A percentile compares a stretch with the other conserved stretches of the same genome.
These are phyloP conservation scores for Anticlea derivata DNA, from an alignment of 2,888 invertebrate species.

Conservation along the genomic window DNA sequence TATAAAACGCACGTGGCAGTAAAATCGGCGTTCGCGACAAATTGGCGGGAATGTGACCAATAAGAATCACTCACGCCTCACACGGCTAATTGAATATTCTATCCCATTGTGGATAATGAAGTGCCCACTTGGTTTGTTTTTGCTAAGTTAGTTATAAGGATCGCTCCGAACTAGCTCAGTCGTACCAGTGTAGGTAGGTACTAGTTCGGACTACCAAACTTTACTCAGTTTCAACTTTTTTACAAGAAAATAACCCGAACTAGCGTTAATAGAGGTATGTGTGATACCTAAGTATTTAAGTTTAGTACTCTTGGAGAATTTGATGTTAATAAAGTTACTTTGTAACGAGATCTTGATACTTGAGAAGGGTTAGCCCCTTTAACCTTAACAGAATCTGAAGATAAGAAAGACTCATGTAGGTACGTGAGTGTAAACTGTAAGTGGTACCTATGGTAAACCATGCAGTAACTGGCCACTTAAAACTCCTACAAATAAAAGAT, in stretches of 20 bases:
- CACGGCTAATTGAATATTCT: constrained; percentile 31
- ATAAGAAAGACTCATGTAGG: constrained; percentile 13
- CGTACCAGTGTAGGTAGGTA: too few relatives aligned
- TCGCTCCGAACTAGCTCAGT: too few relatives aligned
- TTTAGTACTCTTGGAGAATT: constrained; percentile 2
- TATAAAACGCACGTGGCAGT: constrained; percentile 63
- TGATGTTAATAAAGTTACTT: constrained; percentile 10
- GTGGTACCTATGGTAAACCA: too few relatives aligned
- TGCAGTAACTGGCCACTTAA: too few relatives aligned
- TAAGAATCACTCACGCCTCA: constrained; percentile 47
- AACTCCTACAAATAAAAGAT: too few relatives aligned
- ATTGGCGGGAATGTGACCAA: constrained; percentile 55
- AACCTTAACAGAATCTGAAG: constrained; percentile 5
- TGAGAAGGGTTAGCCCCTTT: constrained; percentile 21
- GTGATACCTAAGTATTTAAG: too few relatives aligned
- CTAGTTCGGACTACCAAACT: too few relatives aligned
- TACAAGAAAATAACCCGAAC: too few relatives aligned
- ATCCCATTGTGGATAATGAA: background rate
- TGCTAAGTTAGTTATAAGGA: too few relatives aligned
- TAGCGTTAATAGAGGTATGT: too few relatives aligned
- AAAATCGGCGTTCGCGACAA: constrained; percentile 50
- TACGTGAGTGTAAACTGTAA: too few relatives aligned
- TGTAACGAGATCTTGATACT: constrained; percentile 14
- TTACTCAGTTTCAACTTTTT: background rate
- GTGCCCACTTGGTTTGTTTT: background rate